phyloP scores from a whole-genome alignment of 1,140 invertebrate genomes.

The Papilio helenus region DNA sequence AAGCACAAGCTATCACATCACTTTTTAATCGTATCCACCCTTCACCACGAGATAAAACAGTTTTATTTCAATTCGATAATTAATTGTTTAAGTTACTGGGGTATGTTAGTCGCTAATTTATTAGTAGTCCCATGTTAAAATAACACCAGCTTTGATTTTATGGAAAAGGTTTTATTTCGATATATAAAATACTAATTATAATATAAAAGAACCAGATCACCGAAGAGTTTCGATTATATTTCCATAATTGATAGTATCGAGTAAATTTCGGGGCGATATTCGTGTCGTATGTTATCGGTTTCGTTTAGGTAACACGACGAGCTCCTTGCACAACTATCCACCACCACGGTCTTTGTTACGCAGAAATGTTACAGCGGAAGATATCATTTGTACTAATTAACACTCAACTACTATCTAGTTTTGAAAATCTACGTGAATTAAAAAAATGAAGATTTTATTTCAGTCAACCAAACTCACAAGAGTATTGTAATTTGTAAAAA shows the following conservation, averaged over 20 bases:
- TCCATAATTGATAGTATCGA: slow-evolving; percentile 40
- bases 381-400: slow-evolving; percentile 59
- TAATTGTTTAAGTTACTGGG: slow-evolving; percentile 61
- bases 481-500: no score
- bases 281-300: slow-evolving; percentile 2
- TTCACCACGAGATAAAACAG: slow-evolving; percentile 55
- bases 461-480: no score
- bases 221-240: slow-evolving; percentile 59
- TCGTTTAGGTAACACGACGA: slow-evolving; percentile 42
- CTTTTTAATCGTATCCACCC: slow-evolving; percentile 55
- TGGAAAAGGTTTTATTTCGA: slow-evolving; percentile 80
- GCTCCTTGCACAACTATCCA: slow-evolving; percentile 59
- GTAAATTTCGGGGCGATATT: slow-evolving; percentile 33
- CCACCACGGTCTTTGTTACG: slow-evolving; percentile 73
- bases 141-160: slow-evolving; percentile 80
- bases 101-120: slow-evolving; percentile 74
- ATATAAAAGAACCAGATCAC: slow-evolving; percentile 78
- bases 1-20: slow-evolving; percentile 65
- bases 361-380: slow-evolving; percentile 68
- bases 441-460: background rate
- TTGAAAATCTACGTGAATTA: slow-evolving; percentile 64
- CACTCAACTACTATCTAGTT: slow-evolving; percentile 51
- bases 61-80: slow-evolving; percentile 39
- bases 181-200: slow-evolving; percentile 78
- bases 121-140: slow-evolving; percentile 82